Base-by-base conservation (phyloP, 1,140 invertebrate species). In the Ceratoteleas bidentatus region DNA sequence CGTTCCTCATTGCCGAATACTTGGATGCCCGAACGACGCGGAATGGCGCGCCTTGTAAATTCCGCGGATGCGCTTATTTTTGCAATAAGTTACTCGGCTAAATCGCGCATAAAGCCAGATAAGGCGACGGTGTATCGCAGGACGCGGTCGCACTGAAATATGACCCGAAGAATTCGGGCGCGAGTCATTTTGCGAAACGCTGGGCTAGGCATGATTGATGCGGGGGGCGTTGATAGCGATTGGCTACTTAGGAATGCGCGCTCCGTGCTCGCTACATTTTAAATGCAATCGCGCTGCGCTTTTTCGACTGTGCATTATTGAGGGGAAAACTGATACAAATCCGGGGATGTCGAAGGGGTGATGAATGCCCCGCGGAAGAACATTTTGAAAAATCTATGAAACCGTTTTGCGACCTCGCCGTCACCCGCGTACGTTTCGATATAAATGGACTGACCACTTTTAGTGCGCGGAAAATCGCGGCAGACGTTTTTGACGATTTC, bases 31-130 rank as follows among this genome's bases (percentile, higher is more conserved):
- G 49, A 68, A 66, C 61, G 53, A 36, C 58, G 61, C 34, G 14
- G 45, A 52, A 52, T 52, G 24, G 40, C 33, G 13, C 45, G 47
- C 34, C 61, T 62, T 61, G 64, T 76, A 24, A 68, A 62, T 76
- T 76, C 64, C 56, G 57, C 61, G 47, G 36, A 16, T 68, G 64
- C 11, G 64, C 73, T 76, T 62, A 76, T 76, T 76, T 76, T 76
- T 61, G 73, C 57, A 75, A 75, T 76, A 68, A 61, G 62, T 68
- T 68, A 61, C 57, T 11, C 49, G 49, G 57, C 49, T 76, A 76
- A 76, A 76, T 76, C 64, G 57, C 45, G 56, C 32, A 76, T 68
- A 34, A 76, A 68, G 15, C 43, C 6, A 36, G 73, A 76, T 76
- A 76, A 75, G 34, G 61, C 4, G 43, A 60, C 60, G 40, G 32